phyloP scores from a whole-genome alignment of 2,113 vertebrate genomes.

The Telmatochromis brachygnathus region DNA sequence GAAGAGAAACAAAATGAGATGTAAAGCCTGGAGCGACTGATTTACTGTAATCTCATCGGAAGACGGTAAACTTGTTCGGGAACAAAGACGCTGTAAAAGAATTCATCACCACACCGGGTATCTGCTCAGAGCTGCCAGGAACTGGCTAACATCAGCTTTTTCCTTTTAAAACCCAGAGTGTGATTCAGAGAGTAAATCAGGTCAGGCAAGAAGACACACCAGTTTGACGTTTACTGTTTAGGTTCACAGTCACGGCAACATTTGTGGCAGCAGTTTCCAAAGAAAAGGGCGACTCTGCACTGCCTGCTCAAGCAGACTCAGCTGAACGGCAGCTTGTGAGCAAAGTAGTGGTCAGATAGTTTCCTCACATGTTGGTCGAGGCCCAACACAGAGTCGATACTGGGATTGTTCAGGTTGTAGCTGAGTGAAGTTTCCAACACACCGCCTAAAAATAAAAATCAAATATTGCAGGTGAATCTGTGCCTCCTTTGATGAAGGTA shows the following conservation, averaged over 20 bases:
- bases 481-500: background rate
- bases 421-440: background rate
- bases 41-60: background rate
- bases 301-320: background rate
- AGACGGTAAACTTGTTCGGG: fast-evolving
- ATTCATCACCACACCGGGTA: background rate
- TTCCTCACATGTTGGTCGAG: background rate
- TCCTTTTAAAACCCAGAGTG: background rate
- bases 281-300: background rate
- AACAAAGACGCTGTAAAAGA: background rate
- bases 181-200: background rate
- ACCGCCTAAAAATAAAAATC: fast-evolving
- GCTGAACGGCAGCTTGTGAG: background rate
- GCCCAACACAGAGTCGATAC: fast-evolving
- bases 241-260: background rate
- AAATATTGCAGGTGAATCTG: background rate
- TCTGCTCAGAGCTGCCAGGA: background rate
- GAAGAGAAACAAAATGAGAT: background rate
- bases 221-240: background rate
- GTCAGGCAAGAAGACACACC: background rate
- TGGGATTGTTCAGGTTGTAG: background rate
- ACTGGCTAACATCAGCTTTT: background rate
- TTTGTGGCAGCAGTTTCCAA: background rate
- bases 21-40: background rate
- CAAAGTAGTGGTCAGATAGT: background rate